A percentile compares a stretch with the other conserved stretches of the same genome.
phyloP scores from a whole-genome alignment of 2,113 vertebrate species.

The Pagrus major region DNA sequence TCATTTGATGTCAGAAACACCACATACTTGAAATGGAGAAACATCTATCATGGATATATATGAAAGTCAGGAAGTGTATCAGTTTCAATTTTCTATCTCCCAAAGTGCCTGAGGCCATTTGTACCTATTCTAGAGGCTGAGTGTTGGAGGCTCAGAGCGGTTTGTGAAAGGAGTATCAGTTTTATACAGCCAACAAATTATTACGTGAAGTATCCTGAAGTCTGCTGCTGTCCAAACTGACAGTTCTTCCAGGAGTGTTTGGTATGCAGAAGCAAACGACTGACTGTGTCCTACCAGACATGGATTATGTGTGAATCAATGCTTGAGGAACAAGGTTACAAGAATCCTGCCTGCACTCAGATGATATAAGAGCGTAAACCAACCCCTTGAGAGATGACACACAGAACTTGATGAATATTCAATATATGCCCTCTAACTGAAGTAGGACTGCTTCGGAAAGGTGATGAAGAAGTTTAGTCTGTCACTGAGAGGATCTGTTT shows the following conservation, averaged over 20 bases:
- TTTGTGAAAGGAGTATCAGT: slow-evolving; percentile 45
- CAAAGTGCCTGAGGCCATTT: slow-evolving; percentile 4
- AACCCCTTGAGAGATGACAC: slow-evolving; percentile 63
- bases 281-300: slow-evolving; percentile 45
- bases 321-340: slow-evolving; percentile 59
- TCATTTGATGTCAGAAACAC: neutral
- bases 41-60: neutral
- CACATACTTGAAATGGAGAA: neutral
- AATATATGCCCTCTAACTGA: slow-evolving; percentile 36
- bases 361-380: slow-evolving; percentile 56
- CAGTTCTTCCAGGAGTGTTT: slow-evolving; percentile 42
- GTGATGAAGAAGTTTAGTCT: slow-evolving; percentile 43
- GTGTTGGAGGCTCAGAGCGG: slow-evolving; percentile 8
- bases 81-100: slow-evolving; percentile 1
- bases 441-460: slow-evolving; percentile 16
- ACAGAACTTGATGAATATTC: slow-evolving; percentile 68
- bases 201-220: slow-evolving; percentile 20
- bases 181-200: slow-evolving; percentile 32
- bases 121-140: neutral
- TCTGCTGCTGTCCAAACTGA: slow-evolving; percentile 40
- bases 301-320: slow-evolving; percentile 65
- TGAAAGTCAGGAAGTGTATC: neutral
- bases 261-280: slow-evolving; percentile 48
- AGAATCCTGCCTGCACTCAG: slow-evolving; percentile 62
- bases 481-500: slow-evolving; percentile 8